Conservation (phyloP, 1,140 invertebrate species). For the Agrypnia vestita region DNA sequence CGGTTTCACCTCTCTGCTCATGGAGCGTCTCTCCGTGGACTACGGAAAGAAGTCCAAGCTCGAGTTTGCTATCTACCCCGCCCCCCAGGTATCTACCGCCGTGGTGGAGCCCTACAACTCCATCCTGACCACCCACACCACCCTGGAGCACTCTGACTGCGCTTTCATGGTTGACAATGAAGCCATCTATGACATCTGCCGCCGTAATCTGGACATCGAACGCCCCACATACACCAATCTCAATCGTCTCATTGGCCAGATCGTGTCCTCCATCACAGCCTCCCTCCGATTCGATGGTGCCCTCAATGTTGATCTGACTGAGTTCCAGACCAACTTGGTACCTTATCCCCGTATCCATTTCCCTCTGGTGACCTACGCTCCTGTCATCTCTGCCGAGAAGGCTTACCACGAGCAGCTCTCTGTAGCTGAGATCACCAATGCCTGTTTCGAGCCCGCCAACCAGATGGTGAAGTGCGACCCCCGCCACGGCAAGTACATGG, state of each 20-base stretch:
- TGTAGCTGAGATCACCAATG: slow-evolving; percentile 91
- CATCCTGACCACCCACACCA: slow-evolving; percentile 86
- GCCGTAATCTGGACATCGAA: slow-evolving; percentile 90
- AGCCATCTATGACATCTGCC: slow-evolving; percentile 93
- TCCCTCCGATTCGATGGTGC: slow-evolving; percentile 93
- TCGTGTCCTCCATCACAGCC: slow-evolving; percentile 90
- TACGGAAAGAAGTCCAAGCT: slow-evolving; percentile 93
- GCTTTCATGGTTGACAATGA: slow-evolving; percentile 93
- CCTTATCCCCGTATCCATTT: slow-evolving; percentile 90
- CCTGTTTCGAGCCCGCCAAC: slow-evolving; percentile 92
- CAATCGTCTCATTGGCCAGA: slow-evolving; percentile 88
- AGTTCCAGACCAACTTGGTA: slow-evolving; percentile 93
- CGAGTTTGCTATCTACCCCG: slow-evolving; percentile 92
- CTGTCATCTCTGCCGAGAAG: slow-evolving; percentile 89
- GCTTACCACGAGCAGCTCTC: slow-evolving; percentile 89
- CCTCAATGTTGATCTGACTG: slow-evolving; percentile 90
- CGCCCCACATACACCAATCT: slow-evolving; percentile 87
- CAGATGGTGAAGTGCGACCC: slow-evolving; percentile 97
- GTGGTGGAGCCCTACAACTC: slow-evolving; percentile 94
- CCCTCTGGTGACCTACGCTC: slow-evolving; percentile 89
- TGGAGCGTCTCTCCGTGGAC: slow-evolving; percentile 91
- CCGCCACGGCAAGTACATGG: slow-evolving; percentile 92
- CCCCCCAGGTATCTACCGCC: slow-evolving; percentile 91
- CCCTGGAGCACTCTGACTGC: slow-evolving; percentile 89
- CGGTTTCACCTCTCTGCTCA: slow-evolving; percentile 89